Evolutionary conservation across 2,888 invertebrate species (phyloP).

Genomic region (Lochmaea crataegi): DNA sequence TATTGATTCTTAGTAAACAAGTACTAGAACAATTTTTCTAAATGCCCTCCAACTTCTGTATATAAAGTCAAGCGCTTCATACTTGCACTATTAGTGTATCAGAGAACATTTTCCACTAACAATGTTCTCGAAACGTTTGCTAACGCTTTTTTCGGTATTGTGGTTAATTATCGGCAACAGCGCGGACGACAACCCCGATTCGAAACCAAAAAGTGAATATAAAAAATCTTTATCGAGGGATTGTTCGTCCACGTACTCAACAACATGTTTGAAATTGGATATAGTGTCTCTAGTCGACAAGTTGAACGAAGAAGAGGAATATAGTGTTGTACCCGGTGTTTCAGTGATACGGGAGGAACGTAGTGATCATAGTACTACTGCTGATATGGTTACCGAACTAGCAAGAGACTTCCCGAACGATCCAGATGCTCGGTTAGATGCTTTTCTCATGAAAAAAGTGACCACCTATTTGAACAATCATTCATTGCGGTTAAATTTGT

Average conservation of each 20-base stretch:
- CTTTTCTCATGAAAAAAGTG: conserved; percentile 78
- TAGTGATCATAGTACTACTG: conserved; percentile 67
- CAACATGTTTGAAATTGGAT: conserved; percentile 83
- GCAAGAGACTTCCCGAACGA: conserved; percentile 81
- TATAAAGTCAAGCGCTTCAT: conserved; percentile 44
- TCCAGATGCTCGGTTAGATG: conserved; percentile 80
- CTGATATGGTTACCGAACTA: conserved; percentile 80
- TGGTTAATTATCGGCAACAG: conserved; percentile 32
- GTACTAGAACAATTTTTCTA: conserved; percentile 47
- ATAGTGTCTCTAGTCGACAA: conserved; percentile 81
- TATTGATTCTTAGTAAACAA: conserved; percentile 44
- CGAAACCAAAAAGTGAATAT: conserved; percentile 55
- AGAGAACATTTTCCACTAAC: conserved; percentile 40
- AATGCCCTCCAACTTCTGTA: conserved; percentile 52
- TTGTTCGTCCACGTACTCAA: conserved; percentile 73
- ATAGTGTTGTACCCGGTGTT: conserved; percentile 79
- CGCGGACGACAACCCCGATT: conserved; percentile 39
- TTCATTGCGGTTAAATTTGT: conserved; percentile 77
- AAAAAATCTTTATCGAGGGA: conserved; percentile 63
- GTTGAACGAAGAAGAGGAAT: conserved; percentile 76
- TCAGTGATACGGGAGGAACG: conserved; percentile 76
- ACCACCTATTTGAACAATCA: conserved; percentile 79
- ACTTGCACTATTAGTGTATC: conserved; percentile 42
- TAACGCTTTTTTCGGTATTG: conserved; percentile 41
- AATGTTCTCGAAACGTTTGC: conserved; percentile 47